phyloP scores from a whole-genome alignment of 1,140 invertebrate genomes.

The Bilobella aurantiaca region DNA sequence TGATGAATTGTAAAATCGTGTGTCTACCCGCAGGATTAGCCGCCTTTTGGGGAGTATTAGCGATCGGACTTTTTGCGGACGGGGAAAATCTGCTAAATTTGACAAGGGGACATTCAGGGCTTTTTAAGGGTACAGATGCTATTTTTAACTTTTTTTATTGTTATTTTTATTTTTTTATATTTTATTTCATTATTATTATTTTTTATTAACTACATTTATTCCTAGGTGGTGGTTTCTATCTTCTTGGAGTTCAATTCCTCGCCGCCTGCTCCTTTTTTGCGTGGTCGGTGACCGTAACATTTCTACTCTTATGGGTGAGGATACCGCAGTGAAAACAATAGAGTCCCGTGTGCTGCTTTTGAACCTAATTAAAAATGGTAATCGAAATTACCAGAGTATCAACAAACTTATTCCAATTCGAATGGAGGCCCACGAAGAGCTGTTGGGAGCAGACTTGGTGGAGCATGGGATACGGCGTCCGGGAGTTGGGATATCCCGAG shows the following conservation, averaged over 20 bases:
- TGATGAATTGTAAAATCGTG: too few species aligned
- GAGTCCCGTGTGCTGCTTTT: background rate
- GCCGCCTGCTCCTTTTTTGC: slow-evolving; percentile 54
- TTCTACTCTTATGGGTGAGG: slow-evolving; percentile 57
- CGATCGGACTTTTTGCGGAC: slow-evolving; percentile 46
- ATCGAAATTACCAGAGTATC: slow-evolving; percentile 46
- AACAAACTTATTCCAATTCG: slow-evolving; percentile 68
- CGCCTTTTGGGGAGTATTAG: slow-evolving; percentile 45
- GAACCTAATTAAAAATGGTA: background rate
- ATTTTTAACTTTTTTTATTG: too few species aligned
- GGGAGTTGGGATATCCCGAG: slow-evolving; percentile 52
- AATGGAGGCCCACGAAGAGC: slow-evolving; percentile 70
- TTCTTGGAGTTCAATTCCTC: slow-evolving; percentile 69
- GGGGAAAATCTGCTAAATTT: slow-evolving; percentile 40
- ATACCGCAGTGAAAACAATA: background rate
- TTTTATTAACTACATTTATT: too few species aligned
- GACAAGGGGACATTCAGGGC: slow-evolving; percentile 39
- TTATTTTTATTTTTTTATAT: too few species aligned
- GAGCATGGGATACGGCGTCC: slow-evolving; percentile 64
- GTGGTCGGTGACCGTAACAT: slow-evolving; percentile 63
- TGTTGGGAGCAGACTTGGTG: slow-evolving; percentile 74
- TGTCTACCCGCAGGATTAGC: slow-evolving; percentile 33
- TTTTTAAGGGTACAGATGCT: slow-evolving; percentile 42
- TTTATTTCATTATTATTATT: too few species aligned
- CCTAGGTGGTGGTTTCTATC: slow-evolving; percentile 69